These are phyloP conservation scores for Aphelocoma californica DNA, from an alignment of 2,797 vertebrate species.

Conservation along the genomic window DNA sequence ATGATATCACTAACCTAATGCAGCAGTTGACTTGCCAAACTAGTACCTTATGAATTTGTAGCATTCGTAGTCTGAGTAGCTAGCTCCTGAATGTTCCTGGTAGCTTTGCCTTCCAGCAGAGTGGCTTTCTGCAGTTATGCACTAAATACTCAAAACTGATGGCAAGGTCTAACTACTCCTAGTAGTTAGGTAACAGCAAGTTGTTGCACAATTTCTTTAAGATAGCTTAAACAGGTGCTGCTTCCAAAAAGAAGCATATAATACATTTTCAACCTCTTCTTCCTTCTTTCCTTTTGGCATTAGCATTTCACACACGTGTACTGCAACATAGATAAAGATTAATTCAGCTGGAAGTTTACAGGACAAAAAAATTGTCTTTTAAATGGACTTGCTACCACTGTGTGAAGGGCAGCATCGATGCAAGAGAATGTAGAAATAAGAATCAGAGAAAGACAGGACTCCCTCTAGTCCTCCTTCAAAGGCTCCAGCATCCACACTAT, in stretches of 20 bases:
- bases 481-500: not conserved
- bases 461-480: not conserved
- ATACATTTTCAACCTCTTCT: not conserved
- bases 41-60: not conserved
- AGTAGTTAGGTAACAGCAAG: not conserved
- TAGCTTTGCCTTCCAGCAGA: not conserved
- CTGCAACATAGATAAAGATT: not conserved
- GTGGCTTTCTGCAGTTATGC: not conserved
- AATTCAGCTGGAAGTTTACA: not conserved
- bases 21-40: not conserved
- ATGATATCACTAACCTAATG: not conserved
- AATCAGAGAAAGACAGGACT: not conserved
- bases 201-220: not conserved
- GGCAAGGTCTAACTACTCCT: not conserved
- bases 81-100: not conserved
- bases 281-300: not conserved
- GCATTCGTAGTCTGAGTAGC: not conserved
- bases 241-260: not conserved
- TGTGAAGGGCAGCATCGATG: not conserved
- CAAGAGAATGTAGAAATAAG: not conserved
- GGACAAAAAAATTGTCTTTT: not conserved
- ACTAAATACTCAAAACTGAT: not conserved
- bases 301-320: not conserved
- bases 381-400: not conserved
- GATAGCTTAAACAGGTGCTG: not conserved